These are phyloP conservation scores for Conchocele bisecta DNA, from an alignment of 2,888 invertebrate species.

Conservation along the genomic window DNA sequence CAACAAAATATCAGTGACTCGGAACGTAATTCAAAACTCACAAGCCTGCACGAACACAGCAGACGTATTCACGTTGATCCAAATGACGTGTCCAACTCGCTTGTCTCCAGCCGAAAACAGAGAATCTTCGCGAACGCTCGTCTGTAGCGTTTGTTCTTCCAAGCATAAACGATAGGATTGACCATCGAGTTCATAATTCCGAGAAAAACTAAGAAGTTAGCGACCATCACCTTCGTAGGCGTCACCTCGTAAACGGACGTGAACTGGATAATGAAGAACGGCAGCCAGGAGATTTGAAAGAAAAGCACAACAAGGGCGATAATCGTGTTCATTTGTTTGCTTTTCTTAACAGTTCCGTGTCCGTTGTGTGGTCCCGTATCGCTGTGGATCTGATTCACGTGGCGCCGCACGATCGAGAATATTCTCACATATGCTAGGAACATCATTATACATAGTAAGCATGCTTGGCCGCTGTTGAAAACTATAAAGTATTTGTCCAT, in stretches of 20 bases:
- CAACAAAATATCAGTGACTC: too few species aligned
- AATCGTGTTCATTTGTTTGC: slow-evolving; percentile 45
- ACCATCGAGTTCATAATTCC: slow-evolving; percentile 60
- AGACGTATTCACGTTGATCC: too few species aligned
- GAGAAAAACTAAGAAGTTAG: slow-evolving; percentile 58
- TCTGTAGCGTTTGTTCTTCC: slow-evolving; percentile 62
- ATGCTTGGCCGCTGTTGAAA: slow-evolving; percentile 35
- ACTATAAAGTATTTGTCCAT: slow-evolving; percentile 45
- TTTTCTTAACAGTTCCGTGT: neutral
- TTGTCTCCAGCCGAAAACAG: slow-evolving; percentile 2
- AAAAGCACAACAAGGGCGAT: slow-evolving; percentile 53
- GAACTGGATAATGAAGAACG: slow-evolving; percentile 57
- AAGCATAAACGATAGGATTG: slow-evolving; percentile 66
- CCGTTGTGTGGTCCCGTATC: slow-evolving; percentile 14
- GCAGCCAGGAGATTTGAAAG: slow-evolving; percentile 63
- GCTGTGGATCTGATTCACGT: slow-evolving; percentile 37
- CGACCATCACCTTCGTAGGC: slow-evolving; percentile 17
- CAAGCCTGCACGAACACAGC: too few species aligned
- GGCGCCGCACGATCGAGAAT: slow-evolving; percentile 48
- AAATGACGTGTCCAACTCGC: too few species aligned
- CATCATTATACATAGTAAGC: slow-evolving; percentile 50
- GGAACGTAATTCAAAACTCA: too few species aligned
- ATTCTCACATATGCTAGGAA: slow-evolving; percentile 52
- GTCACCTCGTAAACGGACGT: slow-evolving; percentile 33
- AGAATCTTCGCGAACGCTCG: slow-evolving; percentile 55